Base-by-base conservation (phyloP, 2,797 vertebrate species). In the Menidia menidia region DNA sequence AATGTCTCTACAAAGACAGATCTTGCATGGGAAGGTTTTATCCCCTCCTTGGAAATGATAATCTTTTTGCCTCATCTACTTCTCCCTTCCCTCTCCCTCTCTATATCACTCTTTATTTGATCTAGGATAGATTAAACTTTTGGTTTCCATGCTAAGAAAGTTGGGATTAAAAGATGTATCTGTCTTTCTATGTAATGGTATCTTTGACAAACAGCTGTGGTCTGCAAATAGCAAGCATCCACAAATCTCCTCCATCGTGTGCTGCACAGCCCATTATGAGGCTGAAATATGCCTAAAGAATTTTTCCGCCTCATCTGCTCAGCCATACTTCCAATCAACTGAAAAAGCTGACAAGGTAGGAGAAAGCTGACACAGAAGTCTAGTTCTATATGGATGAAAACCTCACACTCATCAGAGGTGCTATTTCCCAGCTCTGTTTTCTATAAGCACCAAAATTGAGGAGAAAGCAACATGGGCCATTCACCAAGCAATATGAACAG, bases 151-250 rank as follows among this genome's bases (percentile, higher is more conserved):
- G 73, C 74, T 55, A 68, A 45, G 74, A 79, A 68, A 74, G 73
- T 59, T 64, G 18, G 82, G 88, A 90, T 91, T 78, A 65, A 88
- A 87, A 87, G 86, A 82, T 82, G 39, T 72, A 80, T 83, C 88
- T 75, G 81, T 83, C 88, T 75, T 78, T 83, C 69, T 60, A 64
- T 62, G 83, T 83, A 85, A 91, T 89, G 73, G 77, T 92, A 90
- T 92, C 90, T 89, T 80, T 91, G 76, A 90, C 87, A 85, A 90
- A 90, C 89, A 92, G 89, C 87, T 89, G 90, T 52, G 78, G 55
- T 77, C 71, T 72, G 71, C 86, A 88, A 86, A 92, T 82, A 86
- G 84, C 75, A 81, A 33, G 77, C 62, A 64, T 84, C 71, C 74
- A 35, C 74, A 41, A 51, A 39, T 68, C 67, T 73, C 73, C 56